phyloP scores from a whole-genome alignment of 2,113 vertebrate genomes.

The Callionymus lyra region DNA sequence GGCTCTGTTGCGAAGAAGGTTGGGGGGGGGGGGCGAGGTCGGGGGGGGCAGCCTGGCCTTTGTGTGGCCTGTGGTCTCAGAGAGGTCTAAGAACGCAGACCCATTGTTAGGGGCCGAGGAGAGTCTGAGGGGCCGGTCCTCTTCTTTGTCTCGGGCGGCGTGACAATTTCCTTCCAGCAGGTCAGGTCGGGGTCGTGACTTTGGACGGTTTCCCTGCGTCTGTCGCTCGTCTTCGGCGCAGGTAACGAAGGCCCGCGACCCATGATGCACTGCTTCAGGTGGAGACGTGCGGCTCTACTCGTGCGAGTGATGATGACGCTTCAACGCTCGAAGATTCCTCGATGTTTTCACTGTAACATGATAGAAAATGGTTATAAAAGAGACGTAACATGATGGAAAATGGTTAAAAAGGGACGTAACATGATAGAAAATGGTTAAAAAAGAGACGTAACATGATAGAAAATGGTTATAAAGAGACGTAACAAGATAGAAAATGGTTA shows the following conservation, averaged over 20 bases:
- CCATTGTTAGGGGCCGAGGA: constrained; percentile 63
- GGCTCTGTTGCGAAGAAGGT: constrained; percentile 65
- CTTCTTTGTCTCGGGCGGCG: constrained; percentile 69
- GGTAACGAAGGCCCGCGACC: not conserved
- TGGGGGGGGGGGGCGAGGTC: constrained; percentile 45
- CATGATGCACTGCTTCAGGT: too few species aligned
- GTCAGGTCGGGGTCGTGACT: constrained; percentile 74
- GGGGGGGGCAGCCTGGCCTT: constrained; percentile 55
- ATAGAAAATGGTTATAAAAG: too few species aligned
- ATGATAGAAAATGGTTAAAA: too few species aligned
- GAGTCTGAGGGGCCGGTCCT: constrained; percentile 61
- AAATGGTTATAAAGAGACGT: too few species aligned
- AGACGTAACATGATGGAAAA: too few species aligned
- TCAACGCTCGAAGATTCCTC: too few species aligned
- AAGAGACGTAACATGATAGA: too few species aligned
- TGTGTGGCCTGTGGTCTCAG: constrained; percentile 66
- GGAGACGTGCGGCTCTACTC: too few species aligned
- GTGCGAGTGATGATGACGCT: too few species aligned
- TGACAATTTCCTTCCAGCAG: constrained; percentile 70
- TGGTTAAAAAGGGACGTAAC: too few species aligned
- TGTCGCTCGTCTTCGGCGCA: constrained; percentile 37
- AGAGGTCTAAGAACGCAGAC: constrained; percentile 64
- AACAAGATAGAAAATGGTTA: too few species aligned
- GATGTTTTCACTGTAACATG: too few species aligned
- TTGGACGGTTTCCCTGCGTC: constrained; percentile 62